A percentile compares a stretch with the other conserved stretches of the same genome.
Evolutionary conservation across 2,113 vertebrate genomes (phyloP).

Genomic region (Hepsetus odoe): DNA sequence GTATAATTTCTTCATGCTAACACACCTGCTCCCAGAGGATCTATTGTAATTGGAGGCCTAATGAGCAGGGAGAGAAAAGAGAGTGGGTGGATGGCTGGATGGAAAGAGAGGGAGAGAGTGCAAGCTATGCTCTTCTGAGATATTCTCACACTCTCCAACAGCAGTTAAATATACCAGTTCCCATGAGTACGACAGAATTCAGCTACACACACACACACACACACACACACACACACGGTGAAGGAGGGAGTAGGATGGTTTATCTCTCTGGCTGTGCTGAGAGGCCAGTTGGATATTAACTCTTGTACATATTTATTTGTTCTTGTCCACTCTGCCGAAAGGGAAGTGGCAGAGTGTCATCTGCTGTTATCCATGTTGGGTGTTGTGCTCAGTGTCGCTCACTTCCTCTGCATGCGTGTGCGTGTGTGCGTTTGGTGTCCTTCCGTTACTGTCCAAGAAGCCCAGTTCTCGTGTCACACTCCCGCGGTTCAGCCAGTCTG

Average conservation of each 20-base stretch:
- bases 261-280: background rate
- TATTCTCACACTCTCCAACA: no score
- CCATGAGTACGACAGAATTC: no score
- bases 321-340: constrained; percentile 9
- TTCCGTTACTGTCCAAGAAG: constrained; percentile 61
- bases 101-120: no score
- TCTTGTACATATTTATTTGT: constrained; percentile 18
- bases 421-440: constrained; percentile 28
- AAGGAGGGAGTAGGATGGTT: background rate
- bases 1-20: background rate
- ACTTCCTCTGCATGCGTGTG: constrained; percentile 39
- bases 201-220: no score
- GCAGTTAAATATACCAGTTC: no score
- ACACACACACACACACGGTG: background rate
- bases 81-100: no score
- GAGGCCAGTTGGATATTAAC: constrained; percentile 38
- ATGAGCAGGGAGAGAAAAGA: no score
- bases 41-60: no score
- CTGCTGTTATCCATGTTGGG: constrained; percentile 24
- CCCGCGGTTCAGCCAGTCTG: constrained; percentile 59
- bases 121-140: no score
- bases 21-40: no score
- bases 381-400: constrained; percentile 23
- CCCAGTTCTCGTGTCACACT: constrained; percentile 67
- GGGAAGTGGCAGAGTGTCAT: constrained; percentile 2